These are phyloP conservation scores for Eptesicus fuscus DNA, from an alignment of 2,113 vertebrate species.

Conservation along the genomic window DNA sequence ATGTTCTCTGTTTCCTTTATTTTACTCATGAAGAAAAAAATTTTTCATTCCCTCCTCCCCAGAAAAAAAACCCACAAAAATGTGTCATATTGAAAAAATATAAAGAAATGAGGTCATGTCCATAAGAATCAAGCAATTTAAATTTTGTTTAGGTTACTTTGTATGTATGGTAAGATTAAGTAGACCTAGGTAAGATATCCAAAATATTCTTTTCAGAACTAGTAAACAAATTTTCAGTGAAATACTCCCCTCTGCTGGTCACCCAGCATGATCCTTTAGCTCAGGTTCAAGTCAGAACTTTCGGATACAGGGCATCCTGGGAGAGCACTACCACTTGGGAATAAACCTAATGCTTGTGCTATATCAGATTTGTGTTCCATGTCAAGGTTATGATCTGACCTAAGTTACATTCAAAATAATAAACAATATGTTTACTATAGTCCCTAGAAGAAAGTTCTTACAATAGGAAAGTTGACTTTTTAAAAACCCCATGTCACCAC, in stretches of 20 bases:
- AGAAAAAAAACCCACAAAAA: background rate
- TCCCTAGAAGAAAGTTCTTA: background rate
- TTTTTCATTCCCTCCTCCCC: background rate
- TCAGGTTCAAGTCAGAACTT: background rate
- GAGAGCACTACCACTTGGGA: background rate
- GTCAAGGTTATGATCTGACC: background rate
- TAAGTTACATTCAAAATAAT: background rate
- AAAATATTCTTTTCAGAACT: background rate
- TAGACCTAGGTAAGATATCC: background rate
- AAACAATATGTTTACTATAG: background rate
- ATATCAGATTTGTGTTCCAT: background rate
- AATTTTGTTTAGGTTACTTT: background rate
- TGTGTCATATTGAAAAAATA: background rate
- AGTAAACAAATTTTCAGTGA: constrained; percentile 31
- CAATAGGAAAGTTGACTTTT: background rate
- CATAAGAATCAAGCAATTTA: background rate
- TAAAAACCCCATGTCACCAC: background rate
- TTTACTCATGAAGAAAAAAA: background rate
- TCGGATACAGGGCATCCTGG: background rate
- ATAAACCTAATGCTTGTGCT: background rate
- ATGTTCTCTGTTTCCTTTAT: background rate
- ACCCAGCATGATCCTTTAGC: background rate
- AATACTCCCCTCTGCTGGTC: constrained; percentile 80
- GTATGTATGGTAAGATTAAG: background rate
- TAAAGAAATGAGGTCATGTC: constrained; percentile 16